Base-by-base conservation (phyloP, 2,888 invertebrate genomes). In the Oligia strigilis region DNA sequence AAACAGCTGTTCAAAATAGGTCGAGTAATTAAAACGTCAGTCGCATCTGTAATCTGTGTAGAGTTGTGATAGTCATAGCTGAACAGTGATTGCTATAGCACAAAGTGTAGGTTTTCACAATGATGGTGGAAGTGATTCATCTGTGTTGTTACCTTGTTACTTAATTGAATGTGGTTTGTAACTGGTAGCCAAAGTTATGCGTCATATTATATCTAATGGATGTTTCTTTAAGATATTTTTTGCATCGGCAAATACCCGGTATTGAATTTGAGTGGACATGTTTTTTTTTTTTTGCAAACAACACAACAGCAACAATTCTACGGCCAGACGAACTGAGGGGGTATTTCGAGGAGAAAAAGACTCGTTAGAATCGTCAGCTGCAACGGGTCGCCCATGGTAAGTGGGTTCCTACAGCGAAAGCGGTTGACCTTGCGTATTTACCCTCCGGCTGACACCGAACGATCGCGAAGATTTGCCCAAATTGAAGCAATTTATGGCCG, bases 351-450 rank as follows among this genome's bases (percentile, higher is more conserved):
- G n/a, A 62, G 58, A 76, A 82, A 78, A 80, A 66, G 69, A 75
- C 55, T 80, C 58, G 40, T 76, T 80, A 75, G 75, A 72, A 74
- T 58, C 77, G 77, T 83, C 73, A 72, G 75, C 74, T 70, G 86
- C 83, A 86, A 88, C 88, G 87, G 87, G 78, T 84, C 85, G 82
- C 80, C 49, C 64, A 69, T 77, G 76, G 77, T 78, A 80, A 86
- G 75, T 80, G 80, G 81, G 85, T 74, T 71, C 72, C 62, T 73
- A 87, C 85, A 93, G 93, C 91, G 95, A 95, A 95, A 95, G 94
- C 92, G 88, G 94, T 92, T 94, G 93, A 92, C 95, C 95, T 95
- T 95, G 94, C 91, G 91, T 92, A 91, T 88, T 87, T 84, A 84
- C 77, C 82, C 88, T 84, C 83, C 85, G 84, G 87, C 87, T 87